Evolutionary conservation across 2,113 vertebrate species (phyloP), one percentile per base, ranked within the genome.

Genomic region (Climacteris rufus): DNA sequence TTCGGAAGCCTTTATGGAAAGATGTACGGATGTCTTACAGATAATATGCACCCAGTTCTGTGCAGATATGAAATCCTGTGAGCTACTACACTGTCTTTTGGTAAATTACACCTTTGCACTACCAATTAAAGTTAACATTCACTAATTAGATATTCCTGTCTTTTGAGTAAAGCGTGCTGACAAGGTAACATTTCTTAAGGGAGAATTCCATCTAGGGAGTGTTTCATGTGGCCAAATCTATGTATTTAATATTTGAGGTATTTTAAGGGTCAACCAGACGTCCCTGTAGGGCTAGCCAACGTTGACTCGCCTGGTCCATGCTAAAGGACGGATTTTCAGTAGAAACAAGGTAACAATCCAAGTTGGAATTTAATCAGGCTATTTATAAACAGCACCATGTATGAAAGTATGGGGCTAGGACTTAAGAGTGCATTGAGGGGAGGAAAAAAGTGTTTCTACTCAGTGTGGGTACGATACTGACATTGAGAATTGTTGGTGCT

Each of bases 251-350:
- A 44, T 33, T 7, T 44, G 75, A 72, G 9, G 7, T 79, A 22
- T 68, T 93, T 14, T 66, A 6, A 54, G 56, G 13, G 39, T 66
- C 47, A 83, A 13, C 27, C 35, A 54, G 49, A 10, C 20, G 37
- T n/a, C 31, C 11, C 2, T 13, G 0, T 1, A 2, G 37, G 45
- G 30, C 47, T 64, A 10, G 35, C n/a, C n/a, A n/a, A 8, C 22
- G 25, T 70, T 33, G 18, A 25, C 44, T 68, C 7, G 45, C 68
- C 37, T 82, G 27, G 13, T 52, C 50, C 0, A 0, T 53, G 23
- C 40, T 50, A 3, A 13, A 68, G 22, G 33, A 54, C 42, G 22
- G 39, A 13, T 25, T 86, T 47, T 80, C n/a, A 65, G 17, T 47
- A 80, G 66, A 83, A 80, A 54, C 10, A 64, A 74, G 54, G 37